Base-by-base conservation (phyloP, 2,888 invertebrate species). In the Drosophila setosimentum region DNA sequence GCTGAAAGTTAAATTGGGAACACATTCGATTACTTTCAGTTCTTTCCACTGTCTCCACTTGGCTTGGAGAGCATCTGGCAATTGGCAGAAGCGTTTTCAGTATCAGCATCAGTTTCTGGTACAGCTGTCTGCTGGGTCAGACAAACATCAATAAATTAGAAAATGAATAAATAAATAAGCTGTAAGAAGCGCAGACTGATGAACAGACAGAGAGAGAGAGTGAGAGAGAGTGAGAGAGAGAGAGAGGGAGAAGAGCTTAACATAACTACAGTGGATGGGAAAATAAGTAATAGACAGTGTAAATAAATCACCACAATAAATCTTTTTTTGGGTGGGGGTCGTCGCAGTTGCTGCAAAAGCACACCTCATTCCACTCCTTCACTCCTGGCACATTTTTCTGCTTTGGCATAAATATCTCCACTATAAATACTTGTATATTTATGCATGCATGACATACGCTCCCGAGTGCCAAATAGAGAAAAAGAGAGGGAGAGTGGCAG, bases 111-210 rank as follows among this genome's bases (percentile, higher is more conserved):
- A 68, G 16, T 45, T 45, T 45, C 24, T 24, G 45, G 45, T 45
- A 45, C 45, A 45, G 73, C 79, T 67, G 79, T 71, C 76, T 81
- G 76, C 73, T 74, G 84, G 87, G 86, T 84, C 86, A 87, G 83
- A 89, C 83, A 89, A 87, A 82, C 86, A 87, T 89, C 89, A 89
- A 89, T 87, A 87, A 89, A 89, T 89, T 85, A 89, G 89, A 89
- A 89, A 89, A 87, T 89, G 88, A 87, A 89, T 89, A 89, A 89
- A 89, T 86, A 89, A 89, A 89, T 89, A 89, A 89, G 86, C 84
- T 83, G 75, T 78, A 74, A 82, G 79, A 72, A 72, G 30, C 54
- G 35, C 75, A 63, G 62, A 62, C 67, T 67, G 80, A 70, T 66
- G 70, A 73, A 71, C 57, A 53, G 35, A 70, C 63, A 61, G 45